Conservation (phyloP, 2,888 invertebrate species). For the Antitype chi region DNA sequence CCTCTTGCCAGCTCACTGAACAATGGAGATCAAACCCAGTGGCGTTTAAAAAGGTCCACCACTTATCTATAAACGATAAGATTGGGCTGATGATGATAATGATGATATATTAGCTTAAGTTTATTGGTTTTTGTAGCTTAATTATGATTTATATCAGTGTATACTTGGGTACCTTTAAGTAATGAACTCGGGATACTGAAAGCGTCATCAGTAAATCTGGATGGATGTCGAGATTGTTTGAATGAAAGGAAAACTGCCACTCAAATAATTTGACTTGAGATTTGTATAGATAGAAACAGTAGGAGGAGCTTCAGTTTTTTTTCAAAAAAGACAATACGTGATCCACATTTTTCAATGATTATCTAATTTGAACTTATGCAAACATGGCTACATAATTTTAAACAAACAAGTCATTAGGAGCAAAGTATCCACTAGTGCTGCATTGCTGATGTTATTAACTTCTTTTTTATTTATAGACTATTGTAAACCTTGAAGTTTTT, state of each 20-base stretch:
- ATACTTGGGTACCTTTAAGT: not conserved
- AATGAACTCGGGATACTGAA: not conserved
- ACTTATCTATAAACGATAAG: constrained; percentile 30
- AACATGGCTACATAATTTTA: too few species aligned
- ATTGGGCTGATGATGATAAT: constrained; percentile 9
- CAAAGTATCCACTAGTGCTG: not conserved
- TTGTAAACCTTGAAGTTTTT: constrained; percentile 16
- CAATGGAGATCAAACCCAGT: constrained; percentile 46
- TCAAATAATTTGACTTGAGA: too few species aligned
- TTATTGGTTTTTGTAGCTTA: not conserved
- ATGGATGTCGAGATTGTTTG: not conserved
- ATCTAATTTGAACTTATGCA: too few species aligned
- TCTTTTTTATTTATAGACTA: constrained; percentile 19
- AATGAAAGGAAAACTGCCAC: not conserved
- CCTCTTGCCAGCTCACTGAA: constrained; percentile 38
- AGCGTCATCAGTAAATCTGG: not conserved
- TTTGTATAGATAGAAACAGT: not conserved
- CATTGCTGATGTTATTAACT: constrained; percentile 22
- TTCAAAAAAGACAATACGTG: not conserved
- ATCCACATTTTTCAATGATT: too few species aligned
- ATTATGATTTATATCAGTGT: not conserved
- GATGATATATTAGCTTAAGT: constrained; percentile 7
- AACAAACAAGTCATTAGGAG: not conserved
- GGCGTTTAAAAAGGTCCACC: constrained; percentile 31
- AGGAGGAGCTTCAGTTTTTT: too few species aligned